These are phyloP conservation scores for Acrocephalus scirpaceus DNA, from an alignment of 2,797 vertebrate genomes.

Conservation along the genomic window DNA sequence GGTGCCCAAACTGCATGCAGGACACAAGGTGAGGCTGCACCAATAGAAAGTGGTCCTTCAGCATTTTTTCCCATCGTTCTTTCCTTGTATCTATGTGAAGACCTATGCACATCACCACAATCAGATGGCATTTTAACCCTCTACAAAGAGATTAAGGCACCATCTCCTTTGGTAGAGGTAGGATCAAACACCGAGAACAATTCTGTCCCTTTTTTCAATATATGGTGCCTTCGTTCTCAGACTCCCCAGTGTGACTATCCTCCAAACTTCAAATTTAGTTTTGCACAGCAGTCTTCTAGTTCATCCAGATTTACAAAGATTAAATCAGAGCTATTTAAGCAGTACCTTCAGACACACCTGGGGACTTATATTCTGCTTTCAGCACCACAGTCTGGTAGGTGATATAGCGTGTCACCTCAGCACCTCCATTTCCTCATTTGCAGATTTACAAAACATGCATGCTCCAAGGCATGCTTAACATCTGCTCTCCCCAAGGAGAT, in stretches of 20 bases:
- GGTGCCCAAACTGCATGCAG: not conserved
- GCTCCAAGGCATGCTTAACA: constrained; percentile 5
- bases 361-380: not conserved
- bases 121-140: not conserved
- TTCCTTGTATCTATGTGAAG: not conserved
- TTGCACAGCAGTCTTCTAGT: not conserved
- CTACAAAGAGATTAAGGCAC: not conserved
- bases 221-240: not conserved
- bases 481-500: not conserved
- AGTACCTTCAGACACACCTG: not conserved
- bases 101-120: not conserved
- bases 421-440: not conserved
- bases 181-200: not conserved
- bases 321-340: not conserved
- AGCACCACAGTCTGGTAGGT: not conserved
- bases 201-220: not conserved
- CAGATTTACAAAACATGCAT: not conserved
- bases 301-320: not conserved
- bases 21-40: not conserved
- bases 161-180: not conserved
- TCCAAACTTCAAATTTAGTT: not conserved
- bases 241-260: not conserved
- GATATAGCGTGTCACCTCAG: not conserved
- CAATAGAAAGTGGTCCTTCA: not conserved
- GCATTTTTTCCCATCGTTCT: not conserved